A percentile compares a stretch with the other conserved stretches of the same genome.
Evolutionary conservation across 2,113 vertebrate species (phyloP).

Genomic region (Actenoides lindsayi): DNA sequence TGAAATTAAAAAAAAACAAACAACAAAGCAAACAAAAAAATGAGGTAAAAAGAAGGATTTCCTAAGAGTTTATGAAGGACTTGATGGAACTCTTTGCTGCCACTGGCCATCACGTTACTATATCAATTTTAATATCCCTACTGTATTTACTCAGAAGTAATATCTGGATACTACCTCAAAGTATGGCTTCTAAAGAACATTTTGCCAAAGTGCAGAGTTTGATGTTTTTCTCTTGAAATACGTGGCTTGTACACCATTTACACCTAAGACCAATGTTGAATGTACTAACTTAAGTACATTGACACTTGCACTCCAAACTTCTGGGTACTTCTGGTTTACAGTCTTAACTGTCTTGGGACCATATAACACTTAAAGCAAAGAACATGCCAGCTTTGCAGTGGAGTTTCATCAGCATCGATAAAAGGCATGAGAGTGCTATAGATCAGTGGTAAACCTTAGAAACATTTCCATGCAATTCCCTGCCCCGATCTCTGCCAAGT

Average conservation of each 20-base stretch:
- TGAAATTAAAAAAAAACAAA: not conserved
- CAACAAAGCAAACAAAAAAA: not conserved
- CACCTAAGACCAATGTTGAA: not conserved
- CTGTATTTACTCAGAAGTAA: not conserved
- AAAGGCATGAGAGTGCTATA: not conserved
- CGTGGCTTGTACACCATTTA: not conserved
- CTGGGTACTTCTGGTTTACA: conserved; percentile 36
- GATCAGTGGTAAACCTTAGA: not conserved
- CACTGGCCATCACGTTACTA: not conserved
- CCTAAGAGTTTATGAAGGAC: not conserved
- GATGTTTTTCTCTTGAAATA: conserved; percentile 12
- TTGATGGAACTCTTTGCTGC: not conserved
- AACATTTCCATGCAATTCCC: not conserved
- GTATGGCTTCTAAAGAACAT: not conserved
- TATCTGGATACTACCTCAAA: not conserved
- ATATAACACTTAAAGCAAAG: not conserved
- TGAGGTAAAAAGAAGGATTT: not conserved
- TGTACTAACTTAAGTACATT: conserved; percentile 27
- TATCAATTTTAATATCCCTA: not conserved
- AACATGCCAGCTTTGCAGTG: not conserved
- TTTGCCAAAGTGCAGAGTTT: not conserved
- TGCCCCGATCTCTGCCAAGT: not conserved
- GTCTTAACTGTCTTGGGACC: not conserved
- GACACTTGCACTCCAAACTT: conserved; percentile 44
- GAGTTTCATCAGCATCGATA: not conserved